Evolutionary conservation across 2,888 invertebrate species (phyloP).

Genomic region (Vannuccia rotundouncinata): DNA sequence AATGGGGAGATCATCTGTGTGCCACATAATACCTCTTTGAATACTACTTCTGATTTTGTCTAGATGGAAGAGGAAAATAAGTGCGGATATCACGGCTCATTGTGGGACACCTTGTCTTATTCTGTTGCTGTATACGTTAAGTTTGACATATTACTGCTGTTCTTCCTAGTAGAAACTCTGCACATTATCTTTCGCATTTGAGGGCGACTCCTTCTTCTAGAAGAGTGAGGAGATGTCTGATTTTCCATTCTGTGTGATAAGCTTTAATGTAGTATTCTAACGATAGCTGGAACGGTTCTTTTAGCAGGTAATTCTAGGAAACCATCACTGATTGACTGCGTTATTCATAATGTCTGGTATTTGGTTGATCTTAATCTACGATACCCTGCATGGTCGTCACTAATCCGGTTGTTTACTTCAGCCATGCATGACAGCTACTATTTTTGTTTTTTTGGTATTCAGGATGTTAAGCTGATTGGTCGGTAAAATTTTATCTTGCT

Average conservation of each 20-base stretch:
- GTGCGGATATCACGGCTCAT: background rate
- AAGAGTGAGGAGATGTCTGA: background rate
- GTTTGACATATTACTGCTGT: background rate
- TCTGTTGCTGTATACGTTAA: background rate
- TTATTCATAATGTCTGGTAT: background rate
- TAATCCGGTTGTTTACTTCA: background rate
- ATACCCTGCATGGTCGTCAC: background rate
- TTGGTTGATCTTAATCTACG: background rate
- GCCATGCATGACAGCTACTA: background rate
- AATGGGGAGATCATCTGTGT: background rate
- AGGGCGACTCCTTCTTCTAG: background rate
- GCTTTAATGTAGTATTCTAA: too few species aligned
- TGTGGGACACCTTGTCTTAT: background rate
- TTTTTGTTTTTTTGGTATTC: background rate
- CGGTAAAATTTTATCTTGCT: constrained; percentile 1
- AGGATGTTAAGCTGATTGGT: background rate
- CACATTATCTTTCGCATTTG: background rate
- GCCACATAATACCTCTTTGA: background rate
- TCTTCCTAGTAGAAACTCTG: background rate
- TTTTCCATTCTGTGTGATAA: too few species aligned
- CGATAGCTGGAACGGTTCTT: too few species aligned
- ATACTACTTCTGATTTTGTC: background rate
- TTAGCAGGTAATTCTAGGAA: too few species aligned
- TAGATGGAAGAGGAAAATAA: background rate
- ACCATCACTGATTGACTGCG: background rate